A percentile compares a stretch with the other conserved stretches of the same genome.
Evolutionary conservation across 1,140 invertebrate genomes (phyloP).

Genomic region (Leptopilina clavipes): DNA sequence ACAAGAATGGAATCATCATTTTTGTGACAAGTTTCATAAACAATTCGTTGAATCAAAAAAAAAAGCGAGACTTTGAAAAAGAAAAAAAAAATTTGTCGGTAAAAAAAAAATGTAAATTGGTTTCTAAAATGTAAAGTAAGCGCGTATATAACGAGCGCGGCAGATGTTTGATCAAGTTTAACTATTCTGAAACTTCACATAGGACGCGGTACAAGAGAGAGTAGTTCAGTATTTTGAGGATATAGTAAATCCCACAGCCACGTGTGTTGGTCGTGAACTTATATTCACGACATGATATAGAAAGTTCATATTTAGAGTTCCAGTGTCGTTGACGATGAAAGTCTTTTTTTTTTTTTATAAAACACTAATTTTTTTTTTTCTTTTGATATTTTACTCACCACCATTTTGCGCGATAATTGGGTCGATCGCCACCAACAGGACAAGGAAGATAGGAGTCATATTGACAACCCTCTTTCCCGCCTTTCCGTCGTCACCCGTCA

Average conservation of each 20-base stretch:
- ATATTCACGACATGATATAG: not conserved
- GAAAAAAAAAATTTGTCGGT: conserved; percentile 23
- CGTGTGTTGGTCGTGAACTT: not conserved
- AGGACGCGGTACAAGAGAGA: not conserved
- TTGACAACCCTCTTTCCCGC: conserved; percentile 72
- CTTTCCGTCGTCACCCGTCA: conserved; percentile 69
- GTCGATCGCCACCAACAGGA: conserved; percentile 75
- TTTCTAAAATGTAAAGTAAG: not conserved
- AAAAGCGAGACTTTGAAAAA: not conserved
- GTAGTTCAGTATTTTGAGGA: not conserved
- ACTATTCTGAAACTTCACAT: conserved; percentile 20
- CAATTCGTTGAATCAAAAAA: not conserved
- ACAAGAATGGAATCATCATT: not conserved
- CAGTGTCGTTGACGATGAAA: conserved; percentile 39
- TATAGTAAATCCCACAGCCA: not conserved
- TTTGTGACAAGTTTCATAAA: too few species aligned
- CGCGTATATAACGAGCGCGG: not conserved
- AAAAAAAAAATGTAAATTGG: not conserved
- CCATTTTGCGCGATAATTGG: conserved; percentile 72
- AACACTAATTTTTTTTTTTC: conserved; percentile 43
- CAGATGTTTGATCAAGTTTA: not conserved
- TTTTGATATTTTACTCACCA: conserved; percentile 71
- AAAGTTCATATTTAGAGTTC: conserved; percentile 1
- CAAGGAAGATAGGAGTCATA: conserved; percentile 75
- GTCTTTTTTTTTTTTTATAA: conserved; percentile 32